Conservation (phyloP, 2,888 invertebrate species). For the Leptinotarsa rubiginosa region DNA sequence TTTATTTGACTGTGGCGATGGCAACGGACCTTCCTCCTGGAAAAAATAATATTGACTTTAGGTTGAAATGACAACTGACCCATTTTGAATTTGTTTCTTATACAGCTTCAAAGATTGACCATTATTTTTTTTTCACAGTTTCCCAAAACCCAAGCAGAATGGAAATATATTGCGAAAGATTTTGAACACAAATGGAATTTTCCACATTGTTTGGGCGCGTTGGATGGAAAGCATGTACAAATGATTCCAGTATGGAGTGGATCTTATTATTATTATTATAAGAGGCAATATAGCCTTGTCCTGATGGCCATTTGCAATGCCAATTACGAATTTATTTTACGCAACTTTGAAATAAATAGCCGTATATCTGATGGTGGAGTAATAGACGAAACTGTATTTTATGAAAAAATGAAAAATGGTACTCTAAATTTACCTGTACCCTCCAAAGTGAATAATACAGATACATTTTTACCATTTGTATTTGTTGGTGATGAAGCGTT, state of each 20-base stretch:
- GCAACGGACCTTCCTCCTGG: conserved; percentile 9
- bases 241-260: conserved; percentile 46
- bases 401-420: conserved; percentile 32
- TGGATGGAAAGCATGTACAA: conserved; percentile 51
- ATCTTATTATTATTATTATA: conserved; percentile 53
- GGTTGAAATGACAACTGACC: not conserved
- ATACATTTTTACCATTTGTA: conserved; percentile 32
- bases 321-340: conserved; percentile 48
- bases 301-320: conserved; percentile 43
- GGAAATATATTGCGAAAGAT: conserved; percentile 16
- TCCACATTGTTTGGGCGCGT: conserved; percentile 47
- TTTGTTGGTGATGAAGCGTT: conserved; percentile 51
- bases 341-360: conserved; percentile 48
- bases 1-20: conserved; percentile 20
- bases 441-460: conserved; percentile 11
- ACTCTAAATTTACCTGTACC: conserved; percentile 24
- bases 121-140: conserved; percentile 2
- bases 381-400: conserved; percentile 46
- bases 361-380: conserved; percentile 49
- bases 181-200: conserved; percentile 49
- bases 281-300: conserved; percentile 47
- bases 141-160: not conserved
- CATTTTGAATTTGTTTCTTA: not conserved
- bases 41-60: conserved; percentile 9
- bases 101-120: not conserved